Conservation (phyloP, 2,797 vertebrate genomes). For the Sebastes kiyomatsui region DNA sequence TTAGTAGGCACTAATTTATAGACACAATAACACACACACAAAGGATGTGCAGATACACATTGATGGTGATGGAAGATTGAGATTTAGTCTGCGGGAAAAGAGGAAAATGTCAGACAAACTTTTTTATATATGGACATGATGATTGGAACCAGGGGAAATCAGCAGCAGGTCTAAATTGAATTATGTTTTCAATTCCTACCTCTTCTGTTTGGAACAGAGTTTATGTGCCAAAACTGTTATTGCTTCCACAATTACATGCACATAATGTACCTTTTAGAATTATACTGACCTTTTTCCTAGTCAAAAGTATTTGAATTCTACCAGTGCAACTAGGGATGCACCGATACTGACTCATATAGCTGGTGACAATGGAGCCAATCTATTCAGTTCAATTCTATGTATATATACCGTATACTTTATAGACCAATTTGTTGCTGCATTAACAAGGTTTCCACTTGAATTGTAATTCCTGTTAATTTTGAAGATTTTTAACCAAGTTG, state of each 20-base stretch:
- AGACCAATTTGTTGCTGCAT: no score
- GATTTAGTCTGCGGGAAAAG: slow-evolving; percentile 19
- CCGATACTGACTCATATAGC: no score
- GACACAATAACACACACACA: slow-evolving; percentile 3
- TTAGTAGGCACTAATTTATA: slow-evolving; percentile 34
- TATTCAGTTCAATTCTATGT: no score
- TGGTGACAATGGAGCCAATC: no score
- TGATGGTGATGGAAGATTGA: not conserved
- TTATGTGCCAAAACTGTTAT: slow-evolving; percentile 1
- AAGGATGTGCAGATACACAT: not conserved
- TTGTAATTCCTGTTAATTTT: no score
- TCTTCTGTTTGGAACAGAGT: not conserved
- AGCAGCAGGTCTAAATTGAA: slow-evolving; percentile 26
- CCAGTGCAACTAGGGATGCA: not conserved
- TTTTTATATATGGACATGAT: slow-evolving; percentile 45
- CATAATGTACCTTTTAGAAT: not conserved
- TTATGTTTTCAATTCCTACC: slow-evolving; percentile 3
- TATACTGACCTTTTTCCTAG: not conserved
- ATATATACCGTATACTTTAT: no score
- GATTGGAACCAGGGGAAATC: slow-evolving; percentile 54
- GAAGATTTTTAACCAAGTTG: no score
- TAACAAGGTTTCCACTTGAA: no score
- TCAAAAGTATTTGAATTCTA: not conserved
- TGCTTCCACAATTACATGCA: not conserved
- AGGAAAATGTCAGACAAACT: slow-evolving; percentile 37